These are phyloP conservation scores for Bombus soroeensis DNA, from an alignment of 1,140 invertebrate genomes.

Conservation along the genomic window DNA sequence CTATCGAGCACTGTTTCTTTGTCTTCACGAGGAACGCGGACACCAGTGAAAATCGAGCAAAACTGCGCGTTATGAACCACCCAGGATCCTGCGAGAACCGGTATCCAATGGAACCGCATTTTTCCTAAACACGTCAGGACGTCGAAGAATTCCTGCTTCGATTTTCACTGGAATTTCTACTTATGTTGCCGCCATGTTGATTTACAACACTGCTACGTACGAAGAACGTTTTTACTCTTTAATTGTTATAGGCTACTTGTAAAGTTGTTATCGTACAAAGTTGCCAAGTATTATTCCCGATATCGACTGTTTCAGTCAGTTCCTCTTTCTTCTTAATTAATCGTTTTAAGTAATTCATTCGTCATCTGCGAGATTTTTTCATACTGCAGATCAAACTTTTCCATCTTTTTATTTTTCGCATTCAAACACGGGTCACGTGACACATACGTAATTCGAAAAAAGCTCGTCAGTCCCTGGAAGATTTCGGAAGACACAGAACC, in stretches of 20 bases:
- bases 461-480: not conserved
- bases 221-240: not conserved
- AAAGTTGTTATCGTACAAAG: not conserved
- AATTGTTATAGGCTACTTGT: not conserved
- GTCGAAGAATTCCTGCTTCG: not conserved
- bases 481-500: too few relatives aligned
- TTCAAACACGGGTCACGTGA: not conserved
- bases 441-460: not conserved
- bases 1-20: slow-evolving; percentile 36
- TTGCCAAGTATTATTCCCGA: too few relatives aligned
- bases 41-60: slow-evolving; percentile 31
- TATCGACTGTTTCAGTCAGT: too few relatives aligned
- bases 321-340: too few relatives aligned
- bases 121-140: not conserved
- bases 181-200: not conserved
- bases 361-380: too few relatives aligned
- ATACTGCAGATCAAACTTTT: too few relatives aligned
- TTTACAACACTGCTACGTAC: not conserved
- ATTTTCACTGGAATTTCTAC: not conserved
- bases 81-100: slow-evolving; percentile 5
- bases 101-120: slow-evolving; percentile 21
- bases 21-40: slow-evolving; percentile 12
- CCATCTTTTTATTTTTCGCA: not conserved
- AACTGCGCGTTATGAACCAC: slow-evolving; percentile 18
- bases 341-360: too few relatives aligned